Conservation (phyloP, 1,140 invertebrate species). For the Drosophila seguyi region DNA sequence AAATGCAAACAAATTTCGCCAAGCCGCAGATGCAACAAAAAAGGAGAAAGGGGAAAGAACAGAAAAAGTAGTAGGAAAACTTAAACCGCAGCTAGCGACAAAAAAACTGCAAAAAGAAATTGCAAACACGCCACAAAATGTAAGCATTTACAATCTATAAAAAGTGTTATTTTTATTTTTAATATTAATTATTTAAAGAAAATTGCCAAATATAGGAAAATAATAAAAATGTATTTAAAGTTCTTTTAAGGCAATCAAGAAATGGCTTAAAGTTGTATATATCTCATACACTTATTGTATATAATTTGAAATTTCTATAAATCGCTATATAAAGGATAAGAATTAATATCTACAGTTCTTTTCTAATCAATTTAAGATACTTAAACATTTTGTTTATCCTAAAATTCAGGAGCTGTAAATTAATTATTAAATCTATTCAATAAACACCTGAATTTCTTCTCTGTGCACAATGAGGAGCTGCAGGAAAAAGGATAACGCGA, state of each 20-base stretch:
- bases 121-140: constrained; percentile 12
- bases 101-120: constrained; percentile 51
- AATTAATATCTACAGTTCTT: too few relatives aligned
- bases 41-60: background rate
- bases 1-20: constrained; percentile 81
- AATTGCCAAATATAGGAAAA: background rate
- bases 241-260: background rate
- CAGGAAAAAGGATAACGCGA: constrained; percentile 36
- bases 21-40: constrained; percentile 65
- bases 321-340: background rate
- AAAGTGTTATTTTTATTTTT: background rate
- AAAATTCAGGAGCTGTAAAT: background rate
- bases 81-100: constrained; percentile 70
- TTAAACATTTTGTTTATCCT: background rate
- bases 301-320: background rate
- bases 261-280: background rate
- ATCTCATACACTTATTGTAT: background rate
- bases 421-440: background rate
- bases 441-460: background rate
- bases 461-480: constrained; percentile 31
- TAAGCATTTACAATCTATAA: background rate
- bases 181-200: background rate
- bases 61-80: constrained; percentile 50
- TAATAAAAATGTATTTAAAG: background rate
- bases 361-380: background rate